phyloP scores from a whole-genome alignment of 2,113 vertebrate genomes.

The Crotalus horridus region DNA sequence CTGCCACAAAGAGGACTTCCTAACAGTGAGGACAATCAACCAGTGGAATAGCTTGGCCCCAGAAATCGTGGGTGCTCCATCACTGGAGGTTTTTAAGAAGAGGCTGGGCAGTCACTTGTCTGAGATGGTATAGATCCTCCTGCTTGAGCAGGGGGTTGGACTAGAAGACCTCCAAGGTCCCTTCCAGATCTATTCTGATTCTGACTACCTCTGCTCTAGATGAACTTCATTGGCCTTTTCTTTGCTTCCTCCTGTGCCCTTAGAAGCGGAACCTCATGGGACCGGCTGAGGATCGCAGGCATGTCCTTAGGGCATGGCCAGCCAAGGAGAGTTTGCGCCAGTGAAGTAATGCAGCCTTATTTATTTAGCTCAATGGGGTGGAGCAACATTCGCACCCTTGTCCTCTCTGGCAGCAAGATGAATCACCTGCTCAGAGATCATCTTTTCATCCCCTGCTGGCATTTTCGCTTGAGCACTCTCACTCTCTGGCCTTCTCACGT shows the following conservation, averaged over 20 bases:
- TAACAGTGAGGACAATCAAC: no score
- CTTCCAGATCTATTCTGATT: no score
- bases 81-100: no score
- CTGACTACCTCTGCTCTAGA: no score
- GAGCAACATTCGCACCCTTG: neutral
- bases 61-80: no score
- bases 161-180: no score
- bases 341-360: neutral
- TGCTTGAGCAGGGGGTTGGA: no score
- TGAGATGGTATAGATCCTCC: no score
- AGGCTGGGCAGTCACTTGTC: no score
- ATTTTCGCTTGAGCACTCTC: neutral
- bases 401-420: neutral
- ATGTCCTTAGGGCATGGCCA: neutral
- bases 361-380: neutral
- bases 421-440: neutral
- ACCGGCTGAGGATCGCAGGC: neutral
- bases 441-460: neutral
- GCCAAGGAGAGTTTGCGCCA: neutral
- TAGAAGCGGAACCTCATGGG: neutral
- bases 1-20: no score
- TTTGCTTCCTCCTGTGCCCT: neutral
- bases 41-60: no score
- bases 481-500: neutral
- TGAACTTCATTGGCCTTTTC: no score